Base-by-base conservation (phyloP, 2,113 vertebrate genomes). In the cattle (Bos taurus) region DNA sequence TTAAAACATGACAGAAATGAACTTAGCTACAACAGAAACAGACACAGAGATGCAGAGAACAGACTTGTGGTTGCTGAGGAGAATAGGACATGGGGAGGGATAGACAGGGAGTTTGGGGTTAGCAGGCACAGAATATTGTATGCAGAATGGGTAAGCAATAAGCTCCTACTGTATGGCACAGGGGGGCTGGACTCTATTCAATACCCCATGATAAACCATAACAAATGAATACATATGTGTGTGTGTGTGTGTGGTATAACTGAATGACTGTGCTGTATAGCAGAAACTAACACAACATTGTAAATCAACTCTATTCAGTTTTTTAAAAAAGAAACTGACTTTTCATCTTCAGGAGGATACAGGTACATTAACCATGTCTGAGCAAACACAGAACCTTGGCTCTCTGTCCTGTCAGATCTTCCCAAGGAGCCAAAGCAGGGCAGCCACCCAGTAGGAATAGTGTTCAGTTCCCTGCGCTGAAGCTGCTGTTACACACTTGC, bases 301-400 rank as follows among this genome's bases (percentile, higher is more conserved):
- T 52, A 81, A 21, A 81, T 52, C 48, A 81, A 33, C 48, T 81
- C 48, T 52, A 50, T 81, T 81, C 78, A 21, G 5, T 81, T 52
- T 52, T 3, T 50, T 0, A 21, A 81, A n/a, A 33, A 33, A 19
- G 28, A 81, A 50, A 46, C 74, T 50, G 48, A 28, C 95, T 95
- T 93, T 48, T 36, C 82, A 81, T 84, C 95, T 81, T 60, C 81
- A 60, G 57, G 88, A 95, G 54, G 88, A 92, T 48, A 25, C 81
- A 90, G 97, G 84, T 88, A 85, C 84, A 92, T 86, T 90, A n/a
- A 33, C 92, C 91, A 88, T 21, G 95, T 64, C 83, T 21, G 56
- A n/a, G 60, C 52, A 26, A 91, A 67, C 67, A 6, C 67, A 15
- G 59, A 88, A 43, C 74, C 90, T 50, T 77, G 48, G 54, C 54